phyloP scores from a whole-genome alignment of 2,113 vertebrate genomes.

The Phrynocephalus versicolor region DNA sequence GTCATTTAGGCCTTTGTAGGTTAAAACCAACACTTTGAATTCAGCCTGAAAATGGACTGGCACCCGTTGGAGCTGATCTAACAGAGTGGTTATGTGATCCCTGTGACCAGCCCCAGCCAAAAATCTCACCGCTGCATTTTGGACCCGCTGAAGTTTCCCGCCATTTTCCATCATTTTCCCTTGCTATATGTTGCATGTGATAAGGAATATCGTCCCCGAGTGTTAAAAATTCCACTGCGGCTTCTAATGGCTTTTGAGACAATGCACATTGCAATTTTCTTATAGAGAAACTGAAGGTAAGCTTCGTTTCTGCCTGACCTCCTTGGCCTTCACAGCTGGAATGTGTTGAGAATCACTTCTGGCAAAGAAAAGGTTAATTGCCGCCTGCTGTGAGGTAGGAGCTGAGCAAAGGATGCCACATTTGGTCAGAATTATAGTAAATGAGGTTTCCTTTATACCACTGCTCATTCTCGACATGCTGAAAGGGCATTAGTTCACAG shows the following conservation, averaged over 20 bases:
- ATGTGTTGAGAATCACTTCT: constrained; percentile 70
- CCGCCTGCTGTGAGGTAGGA: constrained; percentile 75
- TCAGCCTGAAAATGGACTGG: no score
- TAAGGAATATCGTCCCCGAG: constrained; percentile 29
- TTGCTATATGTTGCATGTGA: not conserved
- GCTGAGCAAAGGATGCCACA: constrained; percentile 75
- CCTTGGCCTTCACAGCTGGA: constrained; percentile 77
- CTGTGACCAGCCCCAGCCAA: no score
- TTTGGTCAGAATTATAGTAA: constrained; percentile 79
- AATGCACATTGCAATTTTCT: constrained; percentile 58
- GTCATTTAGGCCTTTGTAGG: no score
- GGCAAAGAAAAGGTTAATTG: constrained; percentile 83
- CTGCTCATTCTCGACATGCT: constrained; percentile 76
- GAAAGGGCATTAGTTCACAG: constrained; percentile 84
- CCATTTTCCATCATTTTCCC: not conserved
- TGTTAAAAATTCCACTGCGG: constrained; percentile 45
- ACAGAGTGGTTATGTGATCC: no score
- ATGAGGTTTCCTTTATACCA: constrained; percentile 81
- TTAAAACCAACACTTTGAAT: no score
- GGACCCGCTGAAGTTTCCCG: no score
- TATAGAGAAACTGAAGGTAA: constrained; percentile 71
- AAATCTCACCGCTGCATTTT: no score
- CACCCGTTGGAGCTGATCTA: no score
- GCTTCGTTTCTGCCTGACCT: constrained; percentile 76
- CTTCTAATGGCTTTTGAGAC: constrained; percentile 53